Percentiles rank a stretch among this genome's conserved stretches.
Evolutionary conservation across 2,113 vertebrate species (phyloP).

Genomic region (Peromyscus polionotus): DNA sequence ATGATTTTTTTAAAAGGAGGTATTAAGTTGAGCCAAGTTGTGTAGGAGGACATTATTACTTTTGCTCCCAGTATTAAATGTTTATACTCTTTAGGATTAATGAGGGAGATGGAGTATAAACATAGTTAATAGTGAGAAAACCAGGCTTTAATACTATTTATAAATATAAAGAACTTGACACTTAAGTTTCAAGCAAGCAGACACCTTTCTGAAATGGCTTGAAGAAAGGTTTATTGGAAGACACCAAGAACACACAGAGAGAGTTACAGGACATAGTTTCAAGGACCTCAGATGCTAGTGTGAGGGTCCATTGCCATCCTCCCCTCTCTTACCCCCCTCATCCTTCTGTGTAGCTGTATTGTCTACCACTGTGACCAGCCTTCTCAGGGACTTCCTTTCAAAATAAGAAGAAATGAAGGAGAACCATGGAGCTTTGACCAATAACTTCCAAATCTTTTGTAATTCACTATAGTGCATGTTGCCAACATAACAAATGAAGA

Average conservation of each 20-base stretch:
- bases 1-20: background rate
- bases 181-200: background rate
- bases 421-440: background rate
- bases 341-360: background rate
- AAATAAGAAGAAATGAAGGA: background rate
- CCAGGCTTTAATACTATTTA: constrained; percentile 10
- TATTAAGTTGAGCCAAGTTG: constrained; percentile 9
- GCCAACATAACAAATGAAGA: background rate
- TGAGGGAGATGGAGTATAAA: background rate
- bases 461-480: background rate
- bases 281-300: background rate
- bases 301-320: background rate
- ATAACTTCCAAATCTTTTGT: background rate
- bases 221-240: constrained; percentile 34
- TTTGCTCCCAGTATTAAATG: constrained; percentile 8
- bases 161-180: constrained; percentile 22
- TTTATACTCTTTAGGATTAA: background rate
- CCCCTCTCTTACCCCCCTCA: background rate
- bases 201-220: background rate
- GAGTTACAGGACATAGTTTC: background rate
- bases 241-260: background rate
- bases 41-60: background rate
- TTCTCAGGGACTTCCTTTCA: background rate
- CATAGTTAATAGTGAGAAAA: background rate
- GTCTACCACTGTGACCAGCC: background rate